phyloP scores from a whole-genome alignment of 2,797 vertebrate genomes.

The Alexandromys oeconomus region DNA sequence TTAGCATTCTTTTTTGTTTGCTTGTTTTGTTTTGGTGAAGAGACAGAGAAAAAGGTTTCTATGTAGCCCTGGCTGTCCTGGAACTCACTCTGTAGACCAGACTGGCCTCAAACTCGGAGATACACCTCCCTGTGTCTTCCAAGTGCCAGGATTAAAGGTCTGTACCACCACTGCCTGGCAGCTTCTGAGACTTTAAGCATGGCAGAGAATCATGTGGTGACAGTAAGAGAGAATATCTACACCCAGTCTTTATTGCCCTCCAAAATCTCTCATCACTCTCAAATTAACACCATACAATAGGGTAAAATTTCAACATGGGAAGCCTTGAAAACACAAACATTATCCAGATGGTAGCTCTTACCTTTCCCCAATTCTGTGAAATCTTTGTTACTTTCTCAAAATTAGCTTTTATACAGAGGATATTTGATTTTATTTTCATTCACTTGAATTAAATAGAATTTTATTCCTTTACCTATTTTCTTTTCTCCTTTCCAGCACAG shows the following conservation, averaged over 20 bases:
- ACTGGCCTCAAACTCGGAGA: too few species aligned
- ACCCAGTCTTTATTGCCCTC: neutral
- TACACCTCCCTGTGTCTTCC: too few species aligned
- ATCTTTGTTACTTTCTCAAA: neutral
- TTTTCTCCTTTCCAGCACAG: neutral
- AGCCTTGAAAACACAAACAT: neutral
- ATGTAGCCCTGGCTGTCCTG: too few species aligned
- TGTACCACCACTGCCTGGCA: too few species aligned
- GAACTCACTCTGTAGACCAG: too few species aligned
- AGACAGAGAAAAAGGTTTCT: too few species aligned
- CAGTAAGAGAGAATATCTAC: too few species aligned
- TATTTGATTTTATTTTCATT: neutral
- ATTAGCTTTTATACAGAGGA: neutral
- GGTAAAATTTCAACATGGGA: neutral
- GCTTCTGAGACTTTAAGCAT: neutral
- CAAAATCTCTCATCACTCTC: neutral
- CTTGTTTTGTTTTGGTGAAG: too few species aligned
- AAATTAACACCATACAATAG: neutral
- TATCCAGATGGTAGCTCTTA: neutral
- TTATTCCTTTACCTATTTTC: neutral
- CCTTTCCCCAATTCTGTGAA: neutral
- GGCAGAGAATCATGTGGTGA: neutral
- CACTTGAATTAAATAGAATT: neutral
- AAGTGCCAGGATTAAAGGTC: too few species aligned
- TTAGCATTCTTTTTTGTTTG: too few species aligned